These are phyloP conservation scores for Myopa tessellatipennis DNA, from an alignment of 2,888 invertebrate genomes.

Conservation along the genomic window DNA sequence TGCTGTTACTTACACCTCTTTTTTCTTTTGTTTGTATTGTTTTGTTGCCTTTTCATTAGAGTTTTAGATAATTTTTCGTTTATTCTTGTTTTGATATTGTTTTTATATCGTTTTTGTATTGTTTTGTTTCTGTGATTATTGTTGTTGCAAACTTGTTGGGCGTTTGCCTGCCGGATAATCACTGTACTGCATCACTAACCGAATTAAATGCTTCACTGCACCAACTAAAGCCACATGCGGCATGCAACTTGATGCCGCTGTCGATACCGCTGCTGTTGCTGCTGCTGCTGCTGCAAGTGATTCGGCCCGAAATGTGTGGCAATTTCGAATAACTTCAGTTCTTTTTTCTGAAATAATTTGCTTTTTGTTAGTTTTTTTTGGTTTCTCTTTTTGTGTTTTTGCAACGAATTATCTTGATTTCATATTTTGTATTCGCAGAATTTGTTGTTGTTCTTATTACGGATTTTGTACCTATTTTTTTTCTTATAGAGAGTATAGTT, in stretches of 20 bases:
- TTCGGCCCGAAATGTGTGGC: not conserved
- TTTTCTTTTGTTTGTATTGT: no score
- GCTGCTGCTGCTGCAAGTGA: not conserved
- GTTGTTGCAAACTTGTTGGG: not conserved
- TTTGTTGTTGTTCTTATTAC: not conserved
- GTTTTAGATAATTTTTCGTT: no score
- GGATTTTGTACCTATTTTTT: not conserved
- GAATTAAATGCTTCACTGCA: not conserved
- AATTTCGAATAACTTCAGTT: not conserved
- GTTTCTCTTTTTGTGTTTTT: not conserved
- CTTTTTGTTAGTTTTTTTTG: not conserved
- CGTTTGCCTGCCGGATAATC: constrained; percentile 9
- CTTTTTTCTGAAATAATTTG: not conserved
- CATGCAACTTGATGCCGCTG: not conserved
- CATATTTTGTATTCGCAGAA: not conserved
- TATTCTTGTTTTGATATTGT: no score
- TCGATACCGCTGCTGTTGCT: not conserved
- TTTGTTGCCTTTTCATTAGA: no score
- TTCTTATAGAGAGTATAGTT: not conserved
- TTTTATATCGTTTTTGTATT: no score
- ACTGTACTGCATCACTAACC: not conserved
- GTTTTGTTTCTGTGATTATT: not conserved
- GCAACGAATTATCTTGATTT: not conserved
- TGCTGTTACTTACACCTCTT: no score
- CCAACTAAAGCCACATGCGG: not conserved